phyloP scores from a whole-genome alignment of 2,888 invertebrate genomes.

The Scaptodrosophila latifasciaeformis region DNA sequence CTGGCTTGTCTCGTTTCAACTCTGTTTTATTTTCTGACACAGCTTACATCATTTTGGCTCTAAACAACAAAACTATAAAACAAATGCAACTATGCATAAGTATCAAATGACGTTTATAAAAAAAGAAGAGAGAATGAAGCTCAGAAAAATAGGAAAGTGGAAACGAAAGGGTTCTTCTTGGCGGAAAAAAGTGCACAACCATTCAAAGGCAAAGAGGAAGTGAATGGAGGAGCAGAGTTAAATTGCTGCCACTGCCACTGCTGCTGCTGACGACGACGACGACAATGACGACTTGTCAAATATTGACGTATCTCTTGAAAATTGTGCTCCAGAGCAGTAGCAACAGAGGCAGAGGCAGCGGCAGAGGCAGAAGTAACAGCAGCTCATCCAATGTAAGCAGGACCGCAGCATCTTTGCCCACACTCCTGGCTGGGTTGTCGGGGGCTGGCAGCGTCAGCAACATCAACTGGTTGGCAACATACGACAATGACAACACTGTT shows the following conservation, averaged over 20 bases:
- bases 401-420: slow-evolving; percentile 17
- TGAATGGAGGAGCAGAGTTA: too few relatives aligned
- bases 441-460: slow-evolving; percentile 56
- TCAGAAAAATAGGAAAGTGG: slow-evolving; percentile 10
- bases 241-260: slow-evolving; percentile 50
- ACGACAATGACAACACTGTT: slow-evolving; percentile 47
- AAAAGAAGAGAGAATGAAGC: slow-evolving; percentile 6
- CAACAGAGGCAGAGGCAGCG: too few relatives aligned
- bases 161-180: slow-evolving; percentile 5
- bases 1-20: too few relatives aligned
- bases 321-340: slow-evolving; percentile 67
- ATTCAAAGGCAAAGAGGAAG: neutral
- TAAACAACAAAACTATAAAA: slow-evolving; percentile 29
- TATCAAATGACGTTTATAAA: slow-evolving; percentile 34
- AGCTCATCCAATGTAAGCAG: slow-evolving; percentile 68
- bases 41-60: too few relatives aligned
- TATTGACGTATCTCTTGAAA: slow-evolving; percentile 71
- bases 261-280: too few relatives aligned
- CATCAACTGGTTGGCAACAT: slow-evolving; percentile 67
- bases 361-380: too few relatives aligned
- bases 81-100: slow-evolving; percentile 52
- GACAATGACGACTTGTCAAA: slow-evolving; percentile 70
- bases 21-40: too few relatives aligned
- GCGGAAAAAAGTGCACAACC: slow-evolving; percentile 11
- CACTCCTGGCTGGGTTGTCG: slow-evolving; percentile 3